These are phyloP conservation scores for Dendrocincla fuliginosa DNA, from an alignment of 2,797 vertebrate genomes.

Conservation along the genomic window DNA sequence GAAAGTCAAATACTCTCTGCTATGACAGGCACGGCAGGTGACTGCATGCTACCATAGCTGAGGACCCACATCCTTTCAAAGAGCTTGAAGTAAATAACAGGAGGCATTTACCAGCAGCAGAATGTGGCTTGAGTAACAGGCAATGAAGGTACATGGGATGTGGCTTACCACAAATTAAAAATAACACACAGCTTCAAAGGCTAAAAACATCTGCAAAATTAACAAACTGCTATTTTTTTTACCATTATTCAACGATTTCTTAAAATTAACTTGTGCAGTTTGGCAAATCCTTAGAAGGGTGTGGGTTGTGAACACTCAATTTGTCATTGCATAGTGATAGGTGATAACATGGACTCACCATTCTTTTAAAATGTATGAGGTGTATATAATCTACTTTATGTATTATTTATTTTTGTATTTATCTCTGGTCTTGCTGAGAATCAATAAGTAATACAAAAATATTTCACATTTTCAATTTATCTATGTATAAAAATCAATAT, in stretches of 20 bases:
- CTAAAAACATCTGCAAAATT: not conserved
- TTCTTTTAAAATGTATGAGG: conserved; percentile 26
- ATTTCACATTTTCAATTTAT: conserved; percentile 33
- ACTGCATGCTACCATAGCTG: not conserved
- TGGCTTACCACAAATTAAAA: not conserved
- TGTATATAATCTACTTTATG: conserved; percentile 10
- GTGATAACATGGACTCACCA: not conserved
- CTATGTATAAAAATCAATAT: conserved; percentile 37
- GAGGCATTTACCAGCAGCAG: not conserved
- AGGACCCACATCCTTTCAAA: not conserved
- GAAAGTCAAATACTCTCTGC: not conserved
- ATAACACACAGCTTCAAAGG: not conserved
- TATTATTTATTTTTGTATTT: conserved; percentile 51
- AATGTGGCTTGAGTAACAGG: not conserved
- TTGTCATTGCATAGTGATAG: not conserved
- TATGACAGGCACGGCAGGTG: not conserved
- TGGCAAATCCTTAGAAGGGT: not conserved
- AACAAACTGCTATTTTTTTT: not conserved
- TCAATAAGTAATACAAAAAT: conserved; percentile 45
- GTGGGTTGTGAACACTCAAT: not conserved
- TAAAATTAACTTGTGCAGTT: not conserved
- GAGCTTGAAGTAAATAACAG: not conserved
- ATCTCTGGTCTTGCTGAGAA: not conserved
- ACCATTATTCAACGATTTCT: not conserved
- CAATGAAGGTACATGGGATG: not conserved